Base-by-base conservation (phyloP, 2,797 vertebrate genomes). In the Pangasius djambal region DNA sequence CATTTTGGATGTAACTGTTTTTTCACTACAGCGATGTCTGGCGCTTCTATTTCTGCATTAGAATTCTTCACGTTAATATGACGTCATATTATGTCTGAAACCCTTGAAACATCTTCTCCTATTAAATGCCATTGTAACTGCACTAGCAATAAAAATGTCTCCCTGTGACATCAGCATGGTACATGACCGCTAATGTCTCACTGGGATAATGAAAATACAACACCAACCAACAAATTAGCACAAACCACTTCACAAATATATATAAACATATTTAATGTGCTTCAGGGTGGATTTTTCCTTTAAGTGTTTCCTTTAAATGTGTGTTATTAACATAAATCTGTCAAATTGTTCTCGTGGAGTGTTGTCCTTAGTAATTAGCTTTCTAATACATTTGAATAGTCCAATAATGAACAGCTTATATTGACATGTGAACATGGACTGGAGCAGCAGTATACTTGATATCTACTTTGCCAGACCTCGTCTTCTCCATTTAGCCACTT, bases 401-500 rank as follows among this genome's bases (percentile, higher is more conserved):
- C 25, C 31, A 31, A n/a, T 48, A 59, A 86, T 40, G 83, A 84
- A 63, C 55, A 40, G 82, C 6, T 69, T 59, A 9, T 70, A 4
- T 10, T 75, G 40, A 59, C 70, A 86, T 61, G 25, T 16, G 37
- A n/a, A 48, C 57, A 9, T 9, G 8, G 52, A 31, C 44, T 31
- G 44, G n/a, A 77, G 48, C 8, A 79, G 69, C 37, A 16, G 59
- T 6, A 28, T 25, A 61, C 20, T 25, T 82, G 55, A 78, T 40
- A 4, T 63, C 34, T 61, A 20, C 40, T 72, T 78, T 50, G n/a
- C 74, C 16, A 65, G 88, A 50, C 50, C 55, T 77, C 16, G 44
- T 65, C 85, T 85, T 44, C 48, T 63, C 72, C 79, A 88, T 50
- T 77, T 63, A 48, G 13, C 52, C 52, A 31, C 75, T 89, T 67